Evolutionary conservation across 2,113 vertebrate species (phyloP).

Genomic region (Gadus chalcogrammus): DNA sequence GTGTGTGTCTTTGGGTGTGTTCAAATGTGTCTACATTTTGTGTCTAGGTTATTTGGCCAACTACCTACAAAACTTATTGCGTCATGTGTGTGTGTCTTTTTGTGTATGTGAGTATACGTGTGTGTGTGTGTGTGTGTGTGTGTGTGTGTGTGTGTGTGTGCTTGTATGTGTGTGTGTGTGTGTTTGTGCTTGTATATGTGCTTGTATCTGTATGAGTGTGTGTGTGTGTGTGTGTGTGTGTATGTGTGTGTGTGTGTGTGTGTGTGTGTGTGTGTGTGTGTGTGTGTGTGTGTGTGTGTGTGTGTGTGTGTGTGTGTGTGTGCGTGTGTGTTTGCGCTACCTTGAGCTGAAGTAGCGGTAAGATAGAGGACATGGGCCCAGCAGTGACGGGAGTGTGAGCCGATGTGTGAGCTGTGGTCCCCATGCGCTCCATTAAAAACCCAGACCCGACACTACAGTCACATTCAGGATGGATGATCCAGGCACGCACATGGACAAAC

Average conservation of each 20-base stretch:
- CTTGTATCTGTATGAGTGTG: too few relatives aligned
- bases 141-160: too few relatives aligned
- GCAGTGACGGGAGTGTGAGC: slow-evolving; percentile 31
- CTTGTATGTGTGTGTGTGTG: too few relatives aligned
- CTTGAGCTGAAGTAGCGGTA: slow-evolving; percentile 31
- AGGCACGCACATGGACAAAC: slow-evolving; percentile 11
- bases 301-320: slow-evolving; percentile 32
- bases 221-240: slow-evolving; percentile 29
- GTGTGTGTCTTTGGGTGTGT: slow-evolving; percentile 34
- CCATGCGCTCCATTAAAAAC: slow-evolving; percentile 59
- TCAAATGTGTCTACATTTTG: too few relatives aligned
- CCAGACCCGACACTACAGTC: slow-evolving; percentile 50
- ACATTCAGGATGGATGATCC: slow-evolving; percentile 57
- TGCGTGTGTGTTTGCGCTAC: slow-evolving; percentile 21
- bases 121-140: too few relatives aligned
- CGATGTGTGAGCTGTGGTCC: slow-evolving; percentile 30
- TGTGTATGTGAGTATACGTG: too few relatives aligned
- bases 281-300: neutral
- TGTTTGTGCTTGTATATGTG: too few relatives aligned
- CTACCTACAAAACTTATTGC: too few relatives aligned
- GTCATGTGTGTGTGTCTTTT: too few relatives aligned
- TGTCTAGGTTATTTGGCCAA: too few relatives aligned
- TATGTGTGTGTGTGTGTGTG: neutral
- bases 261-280: slow-evolving; percentile 33
- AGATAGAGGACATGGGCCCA: slow-evolving; percentile 46